Evolutionary conservation across 1,140 invertebrate species (phyloP), one percentile per base, ranked within the genome.

Genomic region (Globodera rostochiensis): DNA sequence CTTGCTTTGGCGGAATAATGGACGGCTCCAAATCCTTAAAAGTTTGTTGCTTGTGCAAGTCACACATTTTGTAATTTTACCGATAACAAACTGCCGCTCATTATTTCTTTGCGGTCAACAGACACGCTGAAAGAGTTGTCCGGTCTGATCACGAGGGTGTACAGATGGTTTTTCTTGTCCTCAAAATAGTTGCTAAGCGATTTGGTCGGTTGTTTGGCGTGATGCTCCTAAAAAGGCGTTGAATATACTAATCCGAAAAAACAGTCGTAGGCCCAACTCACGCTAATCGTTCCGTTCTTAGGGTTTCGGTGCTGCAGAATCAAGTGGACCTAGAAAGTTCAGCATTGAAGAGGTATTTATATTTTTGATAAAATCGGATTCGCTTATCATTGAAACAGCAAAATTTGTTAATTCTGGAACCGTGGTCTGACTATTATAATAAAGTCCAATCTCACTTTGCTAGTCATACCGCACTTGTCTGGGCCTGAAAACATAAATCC

Each of bases 291-390:
- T 66, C 94, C 95, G 90, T 96, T 98, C 84, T 94, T 92, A 19
- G 96, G 96, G 92, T 98, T 98, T 90, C 94, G 94, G 90, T 98
- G 96, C 73, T 94, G 93, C 91, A 99, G 96, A 90, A 99, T 99
- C 90, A 99, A 98, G 91, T 98, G 97, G 74, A 94, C 93, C 57
- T 64, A 19, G 36, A 36, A 36, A 36, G 36, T 36, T 36, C 36
- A 36, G 36, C 36, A 36, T 36, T 36, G 36, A 36, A 36, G 36
- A 36, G 3, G 36, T 36, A 2, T 36, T 36, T 36, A 36, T 36
- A 36, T 36, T 25, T 25, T 25, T 25, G 25, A 25, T 25, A 25
- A 25, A 25, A 25, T 25, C 25, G 25, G 1, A 25, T 25, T 25
- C 25, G 25, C 25, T 25, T 25, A 25, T 36, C 36, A 36, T 36